Conservation (phyloP, 2,113 vertebrate genomes). For the Polypterus senegalus region DNA sequence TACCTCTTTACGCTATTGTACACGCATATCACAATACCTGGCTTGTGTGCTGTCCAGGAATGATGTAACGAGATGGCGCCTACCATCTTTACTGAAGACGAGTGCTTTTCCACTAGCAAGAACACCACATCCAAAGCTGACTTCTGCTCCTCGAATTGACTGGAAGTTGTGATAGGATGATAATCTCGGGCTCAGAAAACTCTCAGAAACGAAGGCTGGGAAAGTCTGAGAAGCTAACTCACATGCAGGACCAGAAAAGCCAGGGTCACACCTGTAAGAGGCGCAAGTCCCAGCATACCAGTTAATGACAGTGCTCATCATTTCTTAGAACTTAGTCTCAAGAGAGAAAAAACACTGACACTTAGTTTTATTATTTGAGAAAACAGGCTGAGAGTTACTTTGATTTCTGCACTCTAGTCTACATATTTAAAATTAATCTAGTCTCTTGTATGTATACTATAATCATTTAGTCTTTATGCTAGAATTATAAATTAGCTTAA, state of each 20-base stretch:
- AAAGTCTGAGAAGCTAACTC: conserved; percentile 88
- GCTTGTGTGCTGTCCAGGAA: conserved; percentile 93
- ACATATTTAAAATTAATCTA: too few relatives aligned
- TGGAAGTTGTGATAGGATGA: conserved; percentile 96
- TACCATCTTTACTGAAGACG: conserved; percentile 88
- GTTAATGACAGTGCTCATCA: too few relatives aligned
- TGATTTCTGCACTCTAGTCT: too few relatives aligned
- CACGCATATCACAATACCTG: conserved; percentile 46
- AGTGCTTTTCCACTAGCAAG: conserved; percentile 90
- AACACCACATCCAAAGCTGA: conserved; percentile 91
- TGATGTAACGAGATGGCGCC: conserved; percentile 79
- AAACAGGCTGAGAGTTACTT: too few relatives aligned
- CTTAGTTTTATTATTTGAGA: too few relatives aligned
- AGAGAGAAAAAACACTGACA: too few relatives aligned
- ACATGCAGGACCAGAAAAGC: conserved; percentile 88
- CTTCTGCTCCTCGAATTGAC: conserved; percentile 85
- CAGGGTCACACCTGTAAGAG: conserved; percentile 71
- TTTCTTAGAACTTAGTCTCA: too few relatives aligned
- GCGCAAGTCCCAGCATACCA: neutral
- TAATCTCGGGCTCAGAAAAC: conserved; percentile 77
- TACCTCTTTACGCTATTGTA: neutral
- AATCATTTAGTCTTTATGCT: too few relatives aligned
- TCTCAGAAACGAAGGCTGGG: conserved; percentile 85
- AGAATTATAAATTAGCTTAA: too few relatives aligned
- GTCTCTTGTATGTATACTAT: too few relatives aligned